Base-by-base conservation (phyloP, 2,113 vertebrate genomes). In the Triplophysa tibetana region DNA sequence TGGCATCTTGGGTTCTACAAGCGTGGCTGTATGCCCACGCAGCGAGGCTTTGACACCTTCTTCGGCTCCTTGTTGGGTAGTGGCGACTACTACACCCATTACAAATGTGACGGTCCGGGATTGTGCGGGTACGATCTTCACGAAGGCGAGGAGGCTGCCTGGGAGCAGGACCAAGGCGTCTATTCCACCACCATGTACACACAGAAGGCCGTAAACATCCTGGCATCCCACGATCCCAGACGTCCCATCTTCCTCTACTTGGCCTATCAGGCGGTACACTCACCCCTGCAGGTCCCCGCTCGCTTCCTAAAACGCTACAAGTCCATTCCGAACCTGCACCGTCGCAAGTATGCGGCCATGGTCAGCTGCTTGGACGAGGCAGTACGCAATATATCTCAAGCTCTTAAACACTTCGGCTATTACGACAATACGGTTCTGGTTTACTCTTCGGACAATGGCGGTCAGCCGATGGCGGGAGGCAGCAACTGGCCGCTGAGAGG, bases 1-100 rank as follows among this genome's bases (percentile, higher is more conserved):
- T 99, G 98, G 98, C 98, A 98, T 86, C 87, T 99, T 84, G 98
- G 98, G 0, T 98, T 99, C 86, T 99, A 98, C 85, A 95, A 95
- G 81, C 93, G 94, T n/a, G 94, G 95, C 80, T 98, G 97, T 86
- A 93, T 99, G 91, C 98, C 98, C 80, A 99, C 96, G 0, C 94
- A 95, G 75, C 94, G 96, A 41, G 98, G 98, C 0, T 98, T 99
- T 2, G 95, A 99, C 88, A 94, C 94, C 2, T 99, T 99, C 90
- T 99, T 99, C 0, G 98, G 98, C 66, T 98, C 95, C 0, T 93
- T 99, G 17, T 85, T 98, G 12, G 98, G 98, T 65, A 98, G 96
- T 4, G 98, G 96, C 0, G 96, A 99, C 90, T 98, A 99, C 84
- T 99, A 99, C 78, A 98, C 94, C 21, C 98, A 98, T 87, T 98